Conservation (phyloP, 2,888 invertebrate species). For the Idaea biselata region DNA sequence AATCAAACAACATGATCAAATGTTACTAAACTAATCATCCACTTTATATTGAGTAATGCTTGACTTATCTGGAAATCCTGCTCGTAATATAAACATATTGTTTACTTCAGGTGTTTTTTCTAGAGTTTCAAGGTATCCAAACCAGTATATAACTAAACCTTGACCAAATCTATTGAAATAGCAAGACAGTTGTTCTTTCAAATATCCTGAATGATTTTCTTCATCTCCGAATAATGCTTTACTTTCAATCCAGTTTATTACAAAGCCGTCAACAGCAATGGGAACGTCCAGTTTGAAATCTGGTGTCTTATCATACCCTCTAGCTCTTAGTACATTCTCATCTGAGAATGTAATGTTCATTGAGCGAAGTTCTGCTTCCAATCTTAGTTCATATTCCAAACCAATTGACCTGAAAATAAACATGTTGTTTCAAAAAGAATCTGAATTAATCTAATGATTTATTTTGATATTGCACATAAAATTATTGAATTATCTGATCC, state of each 20-base stretch:
- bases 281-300: slow-evolving; percentile 95
- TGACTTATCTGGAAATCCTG: slow-evolving; percentile 74
- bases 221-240: slow-evolving; percentile 96
- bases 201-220: slow-evolving; percentile 88
- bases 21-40: slow-evolving; percentile 29
- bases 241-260: slow-evolving; percentile 97
- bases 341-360: slow-evolving; percentile 80
- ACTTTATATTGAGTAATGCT: slow-evolving; percentile 72
- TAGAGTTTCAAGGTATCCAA: slow-evolving; percentile 89
- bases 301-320: slow-evolving; percentile 97
- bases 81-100: slow-evolving; percentile 78
- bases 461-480: too few species aligned
- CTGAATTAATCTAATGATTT: too few species aligned
- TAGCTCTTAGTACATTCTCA: slow-evolving; percentile 88
- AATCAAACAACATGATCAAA: background rate
- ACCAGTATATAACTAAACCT: slow-evolving; percentile 97
- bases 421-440: background rate
- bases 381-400: slow-evolving; percentile 90
- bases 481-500: too few species aligned
- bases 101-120: slow-evolving; percentile 85
- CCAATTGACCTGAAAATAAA: slow-evolving; percentile 84
- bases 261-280: slow-evolving; percentile 89
- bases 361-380: slow-evolving; percentile 81
- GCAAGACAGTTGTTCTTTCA: slow-evolving; percentile 91
- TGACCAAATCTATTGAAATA: slow-evolving; percentile 97